Base-by-base conservation (phyloP, 2,113 vertebrate genomes). In the Muntiacus muntjak region DNA sequence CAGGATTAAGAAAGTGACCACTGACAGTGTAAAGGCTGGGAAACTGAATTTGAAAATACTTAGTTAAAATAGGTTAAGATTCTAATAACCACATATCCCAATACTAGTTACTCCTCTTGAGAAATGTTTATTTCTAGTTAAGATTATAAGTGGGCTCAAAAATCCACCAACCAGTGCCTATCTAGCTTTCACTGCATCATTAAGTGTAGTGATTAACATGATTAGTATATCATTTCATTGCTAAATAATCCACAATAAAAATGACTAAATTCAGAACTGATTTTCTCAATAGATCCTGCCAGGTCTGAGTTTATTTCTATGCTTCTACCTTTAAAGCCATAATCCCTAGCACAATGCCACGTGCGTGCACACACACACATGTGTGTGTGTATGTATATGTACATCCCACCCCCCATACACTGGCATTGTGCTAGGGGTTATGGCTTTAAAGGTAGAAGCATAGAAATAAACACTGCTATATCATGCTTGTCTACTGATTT, bases 101-200 rank as follows among this genome's bases (percentile, higher is more conserved):
- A 45, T 14, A 25, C 15, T 76, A 58, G 30, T 43, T 78, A 28
- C 43, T 91, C 5, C n/a, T 83, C 83, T 93, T n/a, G 25, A 40
- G 67, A 79, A 74, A 88, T 58, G 17, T 87, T 88, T 90, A 62
- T 88, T 92, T 88, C 89, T 94, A 50, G 83, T 57, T 67, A 21
- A 91, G 76, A 76, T 58, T 87, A 82, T 62, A 94, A 85, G 36
- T 76, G 47, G 52, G 7, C 62, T 94, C 43, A 57, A 76, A 74
- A 92, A 74, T 64, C 85, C 26, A 67, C 25, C 40, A 50, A 58
- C 45, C 50, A 74, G 81, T 52, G 21, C 5, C 25, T 11, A 6
- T 11, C 40, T 43, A 4, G 16, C 28, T 25, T 85, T 86, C 30
- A n/a, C 7, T 30, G 7, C 7, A 47, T 95, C 58, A 15, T 87